Evolutionary conservation across 2,797 vertebrate species (phyloP).

Genomic region (Coranthus polyacanthus): DNA sequence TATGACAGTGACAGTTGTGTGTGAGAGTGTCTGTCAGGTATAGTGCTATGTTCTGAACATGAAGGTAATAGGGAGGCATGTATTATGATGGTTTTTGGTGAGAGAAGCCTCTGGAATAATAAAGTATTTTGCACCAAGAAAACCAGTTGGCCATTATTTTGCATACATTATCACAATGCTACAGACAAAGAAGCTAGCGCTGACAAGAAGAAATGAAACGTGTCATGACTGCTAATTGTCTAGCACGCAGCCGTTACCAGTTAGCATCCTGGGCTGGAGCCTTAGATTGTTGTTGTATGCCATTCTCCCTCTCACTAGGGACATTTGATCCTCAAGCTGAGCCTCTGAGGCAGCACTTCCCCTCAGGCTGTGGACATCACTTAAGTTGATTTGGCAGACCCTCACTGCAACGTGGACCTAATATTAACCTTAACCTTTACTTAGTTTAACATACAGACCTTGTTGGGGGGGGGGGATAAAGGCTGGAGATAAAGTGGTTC

Average conservation of each 20-base stretch:
- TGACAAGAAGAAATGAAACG: slow-evolving; percentile 25
- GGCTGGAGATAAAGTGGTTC: slow-evolving; percentile 3
- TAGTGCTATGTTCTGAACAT: background rate
- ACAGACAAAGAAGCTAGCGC: background rate
- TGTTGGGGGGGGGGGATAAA: slow-evolving; percentile 17
- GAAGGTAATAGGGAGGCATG: background rate
- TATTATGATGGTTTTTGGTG: background rate
- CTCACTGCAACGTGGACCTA: slow-evolving; percentile 6
- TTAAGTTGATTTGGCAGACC: slow-evolving; percentile 21
- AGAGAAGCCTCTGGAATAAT: background rate
- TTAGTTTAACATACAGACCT: slow-evolving; percentile 17
- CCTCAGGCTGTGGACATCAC: slow-evolving; percentile 32
- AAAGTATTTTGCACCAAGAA: background rate
- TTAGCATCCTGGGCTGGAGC: slow-evolving; percentile 18
- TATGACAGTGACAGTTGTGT: background rate
- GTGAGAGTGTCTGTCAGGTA: background rate
- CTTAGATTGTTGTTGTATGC: slow-evolving; percentile 18
- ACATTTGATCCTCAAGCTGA: slow-evolving; percentile 55
- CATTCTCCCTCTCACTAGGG: slow-evolving; percentile 19
- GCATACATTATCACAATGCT: slow-evolving; percentile 1
- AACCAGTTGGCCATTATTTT: background rate
- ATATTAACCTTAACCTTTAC: slow-evolving; percentile 37
- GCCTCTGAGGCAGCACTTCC: slow-evolving; percentile 40
- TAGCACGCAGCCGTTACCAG: background rate
- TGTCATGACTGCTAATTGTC: slow-evolving; percentile 14